Percentiles rank a stretch among this genome's conserved stretches.
phyloP scores from a whole-genome alignment of 2,113 vertebrate species.

The Fulica atra region DNA sequence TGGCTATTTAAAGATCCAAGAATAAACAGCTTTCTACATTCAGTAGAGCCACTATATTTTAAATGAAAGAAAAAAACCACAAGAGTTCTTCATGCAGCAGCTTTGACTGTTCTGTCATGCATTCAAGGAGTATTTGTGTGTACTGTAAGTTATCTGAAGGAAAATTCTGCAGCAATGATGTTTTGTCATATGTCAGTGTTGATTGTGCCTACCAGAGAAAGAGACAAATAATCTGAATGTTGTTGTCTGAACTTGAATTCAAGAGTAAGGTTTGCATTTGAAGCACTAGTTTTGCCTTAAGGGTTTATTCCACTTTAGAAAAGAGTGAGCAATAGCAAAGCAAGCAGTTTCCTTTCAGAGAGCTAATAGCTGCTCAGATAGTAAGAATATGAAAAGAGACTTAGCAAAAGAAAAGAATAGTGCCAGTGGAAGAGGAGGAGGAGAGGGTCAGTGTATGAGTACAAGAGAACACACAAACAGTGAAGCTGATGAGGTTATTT shows the following conservation, averaged over 20 bases:
- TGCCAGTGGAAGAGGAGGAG: neutral
- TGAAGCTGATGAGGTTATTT: neutral
- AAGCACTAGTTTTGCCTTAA: neutral
- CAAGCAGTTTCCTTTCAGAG: neutral
- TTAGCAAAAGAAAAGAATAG: neutral
- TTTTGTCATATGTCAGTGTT: neutral
- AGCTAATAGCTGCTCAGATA: neutral
- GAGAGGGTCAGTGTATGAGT: neutral
- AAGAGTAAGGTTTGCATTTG: neutral
- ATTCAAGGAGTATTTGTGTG: neutral
- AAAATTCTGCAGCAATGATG: neutral
- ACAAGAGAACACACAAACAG: neutral
- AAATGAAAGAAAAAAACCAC: neutral
- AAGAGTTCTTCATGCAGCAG: neutral
- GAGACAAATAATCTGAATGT: neutral
- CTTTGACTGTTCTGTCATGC: neutral
- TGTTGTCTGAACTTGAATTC: conserved; percentile 4
- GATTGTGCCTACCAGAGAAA: neutral
- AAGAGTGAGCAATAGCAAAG: neutral
- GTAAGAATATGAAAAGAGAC: neutral
- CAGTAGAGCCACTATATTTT: neutral
- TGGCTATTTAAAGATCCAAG: neutral
- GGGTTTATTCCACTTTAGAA: neutral
- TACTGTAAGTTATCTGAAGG: neutral
- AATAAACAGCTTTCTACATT: neutral